phyloP scores from a whole-genome alignment of 2,797 vertebrate genomes.

The Acrossocheilus wenchowensis region DNA sequence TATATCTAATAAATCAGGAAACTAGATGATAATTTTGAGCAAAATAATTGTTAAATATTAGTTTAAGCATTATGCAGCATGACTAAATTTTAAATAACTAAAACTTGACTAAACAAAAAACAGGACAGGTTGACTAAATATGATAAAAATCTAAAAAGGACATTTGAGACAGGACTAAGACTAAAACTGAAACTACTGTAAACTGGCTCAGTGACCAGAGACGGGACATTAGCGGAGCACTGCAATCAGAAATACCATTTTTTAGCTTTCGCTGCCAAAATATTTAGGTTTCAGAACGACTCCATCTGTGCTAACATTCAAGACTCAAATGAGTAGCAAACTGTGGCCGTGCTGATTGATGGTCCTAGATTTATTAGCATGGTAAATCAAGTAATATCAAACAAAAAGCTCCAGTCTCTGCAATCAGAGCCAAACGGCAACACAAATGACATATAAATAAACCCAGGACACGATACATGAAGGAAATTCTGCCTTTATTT shows the following conservation, averaged over 20 bases:
- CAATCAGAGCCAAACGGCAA: neutral
- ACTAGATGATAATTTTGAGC: neutral
- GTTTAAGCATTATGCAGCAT: no score
- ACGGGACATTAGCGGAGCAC: neutral
- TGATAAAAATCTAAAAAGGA: no score
- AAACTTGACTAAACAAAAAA: neutral
- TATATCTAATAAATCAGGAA: no score
- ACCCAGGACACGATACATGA: neutral
- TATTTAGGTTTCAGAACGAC: conserved; percentile 10
- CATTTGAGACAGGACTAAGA: neutral
- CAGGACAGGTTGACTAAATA: neutral
- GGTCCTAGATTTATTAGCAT: conserved; percentile 14
- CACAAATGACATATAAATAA: conserved; percentile 19
- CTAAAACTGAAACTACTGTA: neutral
- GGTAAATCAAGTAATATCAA: conserved; percentile 30
- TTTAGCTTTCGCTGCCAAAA: conserved; percentile 2
- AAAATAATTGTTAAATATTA: neutral
- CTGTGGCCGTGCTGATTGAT: neutral
- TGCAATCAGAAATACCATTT: conserved; percentile 4
- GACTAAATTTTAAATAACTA: neutral
- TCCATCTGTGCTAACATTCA: neutral
- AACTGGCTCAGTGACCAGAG: neutral
- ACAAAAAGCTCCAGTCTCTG: neutral
- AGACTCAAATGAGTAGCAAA: conserved; percentile 1
- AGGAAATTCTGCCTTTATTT: neutral